Evolutionary conservation across 2,888 invertebrate species (phyloP).

Genomic region (Mechanitis mazaeus): DNA sequence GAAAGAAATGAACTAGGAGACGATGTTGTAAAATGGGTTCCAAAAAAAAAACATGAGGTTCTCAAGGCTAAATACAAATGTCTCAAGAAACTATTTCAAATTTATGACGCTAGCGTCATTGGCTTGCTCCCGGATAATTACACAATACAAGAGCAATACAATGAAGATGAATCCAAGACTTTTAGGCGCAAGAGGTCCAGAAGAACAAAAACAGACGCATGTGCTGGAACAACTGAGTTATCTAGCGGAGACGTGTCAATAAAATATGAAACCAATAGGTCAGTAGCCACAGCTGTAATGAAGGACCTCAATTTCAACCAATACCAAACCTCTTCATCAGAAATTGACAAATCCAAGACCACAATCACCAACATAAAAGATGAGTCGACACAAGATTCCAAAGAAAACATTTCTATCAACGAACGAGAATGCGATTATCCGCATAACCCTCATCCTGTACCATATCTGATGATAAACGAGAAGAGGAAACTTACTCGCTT

Average conservation of each 20-base stretch:
- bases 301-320: slow-evolving; percentile 45
- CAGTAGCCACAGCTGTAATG: slow-evolving; percentile 42
- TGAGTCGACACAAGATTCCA: slow-evolving; percentile 38
- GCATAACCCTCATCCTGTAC: slow-evolving; percentile 31
- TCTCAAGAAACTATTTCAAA: slow-evolving; percentile 64
- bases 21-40: slow-evolving; percentile 55
- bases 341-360: slow-evolving; percentile 34
- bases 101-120: slow-evolving; percentile 65
- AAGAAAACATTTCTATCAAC: slow-evolving; percentile 32
- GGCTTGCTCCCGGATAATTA: slow-evolving; percentile 50
- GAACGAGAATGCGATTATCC: slow-evolving; percentile 31
- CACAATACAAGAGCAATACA: slow-evolving; percentile 18
- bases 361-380: slow-evolving; percentile 26
- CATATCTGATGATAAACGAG: slow-evolving; percentile 41
- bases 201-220: slow-evolving; percentile 57
- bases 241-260: slow-evolving; percentile 42
- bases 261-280: slow-evolving; percentile 27
- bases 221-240: slow-evolving; percentile 49
- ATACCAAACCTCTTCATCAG: slow-evolving; percentile 36
- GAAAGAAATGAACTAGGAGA: slow-evolving; percentile 52
- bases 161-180: slow-evolving; percentile 23
- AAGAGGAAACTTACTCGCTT: slow-evolving; percentile 51
- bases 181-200: slow-evolving; percentile 48
- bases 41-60: slow-evolving; percentile 67
- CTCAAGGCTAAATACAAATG: slow-evolving; percentile 69